phyloP scores from a whole-genome alignment of 2,888 invertebrate genomes.

The Suillia variegata region DNA sequence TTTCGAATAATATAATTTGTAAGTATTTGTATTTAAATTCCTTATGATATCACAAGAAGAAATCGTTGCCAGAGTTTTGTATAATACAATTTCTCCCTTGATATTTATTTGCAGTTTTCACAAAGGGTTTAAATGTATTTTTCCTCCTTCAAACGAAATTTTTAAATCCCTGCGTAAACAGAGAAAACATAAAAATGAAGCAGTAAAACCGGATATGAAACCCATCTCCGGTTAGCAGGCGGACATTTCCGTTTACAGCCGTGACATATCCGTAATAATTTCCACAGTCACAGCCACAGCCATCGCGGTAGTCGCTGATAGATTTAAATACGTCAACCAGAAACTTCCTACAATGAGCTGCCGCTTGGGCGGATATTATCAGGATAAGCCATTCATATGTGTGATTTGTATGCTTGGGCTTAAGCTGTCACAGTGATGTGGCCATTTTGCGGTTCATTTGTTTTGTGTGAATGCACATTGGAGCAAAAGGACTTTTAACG shows the following conservation, averaged over 20 bases:
- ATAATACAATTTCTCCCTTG: too few relatives aligned
- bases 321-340: slow-evolving; percentile 7
- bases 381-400: slow-evolving; percentile 34
- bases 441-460: slow-evolving; percentile 2
- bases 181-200: too few relatives aligned
- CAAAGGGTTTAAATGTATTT: too few relatives aligned
- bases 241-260: slow-evolving; percentile 54
- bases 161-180: too few relatives aligned
- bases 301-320: too few relatives aligned
- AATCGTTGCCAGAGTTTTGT: too few relatives aligned
- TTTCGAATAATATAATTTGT: too few relatives aligned
- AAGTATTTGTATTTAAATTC: too few relatives aligned
- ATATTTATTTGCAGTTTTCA: too few relatives aligned
- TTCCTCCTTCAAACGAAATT: too few relatives aligned
- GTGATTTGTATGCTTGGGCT: slow-evolving; percentile 7
- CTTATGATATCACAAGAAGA: too few relatives aligned
- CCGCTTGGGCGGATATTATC: slow-evolving; percentile 35
- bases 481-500: not conserved
- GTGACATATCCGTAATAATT: slow-evolving; percentile 34
- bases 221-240: slow-evolving; percentile 60
- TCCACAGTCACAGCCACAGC: too few relatives aligned
- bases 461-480: not conserved
- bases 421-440: slow-evolving; percentile 1
- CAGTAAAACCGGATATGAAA: slow-evolving; percentile 52
- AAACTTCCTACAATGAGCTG: slow-evolving; percentile 10